Evolutionary conservation across 2,888 invertebrate species (phyloP), one percentile per base, ranked within the genome.

Genomic region (Graphium colonna): DNA sequence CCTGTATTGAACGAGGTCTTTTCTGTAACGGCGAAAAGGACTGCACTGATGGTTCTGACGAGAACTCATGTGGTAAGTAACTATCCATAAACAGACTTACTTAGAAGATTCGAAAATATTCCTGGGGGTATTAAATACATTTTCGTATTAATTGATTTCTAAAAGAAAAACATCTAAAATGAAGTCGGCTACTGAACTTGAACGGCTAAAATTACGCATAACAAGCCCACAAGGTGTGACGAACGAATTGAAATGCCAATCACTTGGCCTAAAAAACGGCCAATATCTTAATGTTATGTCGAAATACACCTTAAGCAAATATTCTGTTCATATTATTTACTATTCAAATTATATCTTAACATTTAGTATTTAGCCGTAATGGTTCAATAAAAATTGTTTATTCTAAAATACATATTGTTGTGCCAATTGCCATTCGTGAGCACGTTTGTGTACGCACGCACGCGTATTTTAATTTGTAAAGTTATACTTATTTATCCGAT

Each of bases 21-120:
- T 97, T 97, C 94, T 97, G 97, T 83, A 97, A 97, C 89, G 96
- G 97, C 48, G 96, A 96, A 75, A 95, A 95, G 75, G 96, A 97
- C 82, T 97, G 97, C 73, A 78, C 91, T 1, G 97, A 97, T 71
- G 96, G 96, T 47, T 97, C 96, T 21, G 97, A 97, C 73, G 97
- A 97, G 83, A 97, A 96, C 77, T 92, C 94, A 75, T 97, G 97
- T 76, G 96, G 97, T 97, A 82, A 93, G 95, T 91, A 26, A 40
- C n/a, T 21, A 2, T 21, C 2, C 21, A 21, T 21, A 5, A 5
- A 2, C 5, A 21, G 5, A 21, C 21, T 21, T 21, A 21, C 3
- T 5, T 3, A 5, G 21, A 21, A 5, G 21, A 21, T 3, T 21
- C 2, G 5, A 21, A 21, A 21, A 2, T 21, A 21, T 3, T 2